Percentiles rank a stretch among this genome's conserved stretches.
These are phyloP conservation scores for Colletes latitarsis DNA, from an alignment of 1,140 invertebrate species.

Conservation along the genomic window DNA sequence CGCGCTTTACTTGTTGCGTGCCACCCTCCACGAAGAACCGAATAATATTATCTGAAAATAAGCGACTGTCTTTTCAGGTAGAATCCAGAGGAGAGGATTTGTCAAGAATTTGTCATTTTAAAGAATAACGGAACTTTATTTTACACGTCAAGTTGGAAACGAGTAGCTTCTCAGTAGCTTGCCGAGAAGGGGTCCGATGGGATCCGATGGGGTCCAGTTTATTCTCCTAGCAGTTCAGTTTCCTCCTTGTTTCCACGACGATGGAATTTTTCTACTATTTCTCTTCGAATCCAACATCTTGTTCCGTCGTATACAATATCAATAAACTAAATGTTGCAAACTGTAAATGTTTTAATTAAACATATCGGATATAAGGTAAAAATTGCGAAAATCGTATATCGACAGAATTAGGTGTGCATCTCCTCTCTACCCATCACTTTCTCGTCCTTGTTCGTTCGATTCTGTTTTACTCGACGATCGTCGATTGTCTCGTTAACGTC, in stretches of 20 bases:
- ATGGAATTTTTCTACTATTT: too few species aligned
- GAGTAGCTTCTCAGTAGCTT: too few species aligned
- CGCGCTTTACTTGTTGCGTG: neutral
- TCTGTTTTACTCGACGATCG: neutral
- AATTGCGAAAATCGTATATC: conserved; percentile 16
- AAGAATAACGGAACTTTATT: conserved; percentile 49
- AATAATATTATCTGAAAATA: neutral
- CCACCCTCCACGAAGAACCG: neutral
- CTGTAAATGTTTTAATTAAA: too few species aligned
- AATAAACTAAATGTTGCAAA: too few species aligned
- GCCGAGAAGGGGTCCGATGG: too few species aligned
- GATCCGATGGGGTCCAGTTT: too few species aligned
- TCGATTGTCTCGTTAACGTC: neutral
- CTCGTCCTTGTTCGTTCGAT: too few species aligned
- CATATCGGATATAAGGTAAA: conserved; percentile 21
- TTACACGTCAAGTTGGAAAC: neutral
- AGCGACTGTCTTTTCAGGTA: neutral
- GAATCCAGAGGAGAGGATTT: neutral
- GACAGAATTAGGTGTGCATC: conserved; percentile 18
- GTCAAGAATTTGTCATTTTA: neutral
- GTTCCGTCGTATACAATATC: too few species aligned
- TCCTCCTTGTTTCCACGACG: too few species aligned
- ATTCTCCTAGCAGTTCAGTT: too few species aligned
- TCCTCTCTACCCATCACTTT: neutral
- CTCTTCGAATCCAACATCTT: too few species aligned